phyloP scores from a whole-genome alignment of 1,140 invertebrate species.

The Drosophila subpulchrella region DNA sequence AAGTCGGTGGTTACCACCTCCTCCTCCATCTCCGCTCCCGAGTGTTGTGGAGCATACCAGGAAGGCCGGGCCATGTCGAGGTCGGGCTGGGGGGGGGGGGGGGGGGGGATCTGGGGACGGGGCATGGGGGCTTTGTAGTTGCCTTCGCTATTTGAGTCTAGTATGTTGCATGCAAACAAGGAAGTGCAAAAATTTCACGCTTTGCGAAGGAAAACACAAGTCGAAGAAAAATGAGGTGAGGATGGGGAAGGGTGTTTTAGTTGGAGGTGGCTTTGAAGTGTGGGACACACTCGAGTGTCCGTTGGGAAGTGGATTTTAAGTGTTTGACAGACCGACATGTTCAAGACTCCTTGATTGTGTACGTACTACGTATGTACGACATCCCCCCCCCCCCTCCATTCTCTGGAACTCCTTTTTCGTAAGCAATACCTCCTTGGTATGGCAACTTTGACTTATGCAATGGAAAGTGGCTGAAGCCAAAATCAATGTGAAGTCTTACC shows the following conservation, averaged over 20 bases:
- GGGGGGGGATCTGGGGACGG: background rate
- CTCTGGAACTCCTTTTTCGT: constrained; percentile 21
- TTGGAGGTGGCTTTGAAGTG: constrained; percentile 10
- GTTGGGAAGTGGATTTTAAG: constrained; percentile 44
- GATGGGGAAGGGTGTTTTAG: no score
- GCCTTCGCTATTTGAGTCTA: constrained; percentile 27
- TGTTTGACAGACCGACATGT: constrained; percentile 48
- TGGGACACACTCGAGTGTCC: constrained; percentile 33
- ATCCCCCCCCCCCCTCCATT: no score
- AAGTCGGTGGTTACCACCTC: constrained; percentile 50
- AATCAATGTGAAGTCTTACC: constrained; percentile 48
- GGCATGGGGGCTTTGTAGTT: constrained; percentile 12
- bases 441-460: constrained; percentile 69
- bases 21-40: background rate
- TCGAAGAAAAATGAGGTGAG: constrained; percentile 15
- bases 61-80: constrained; percentile 67
- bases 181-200: constrained; percentile 70
- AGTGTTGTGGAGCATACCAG: constrained; percentile 50
- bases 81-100: constrained; percentile 15
- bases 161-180: constrained; percentile 69
- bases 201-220: constrained; percentile 39
- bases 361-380: background rate
- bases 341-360: constrained; percentile 17
- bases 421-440: constrained; percentile 17
- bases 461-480: constrained; percentile 62